Evolutionary conservation across 2,888 invertebrate genomes (phyloP).

Genomic region (Zygothrica quintamaculata): DNA sequence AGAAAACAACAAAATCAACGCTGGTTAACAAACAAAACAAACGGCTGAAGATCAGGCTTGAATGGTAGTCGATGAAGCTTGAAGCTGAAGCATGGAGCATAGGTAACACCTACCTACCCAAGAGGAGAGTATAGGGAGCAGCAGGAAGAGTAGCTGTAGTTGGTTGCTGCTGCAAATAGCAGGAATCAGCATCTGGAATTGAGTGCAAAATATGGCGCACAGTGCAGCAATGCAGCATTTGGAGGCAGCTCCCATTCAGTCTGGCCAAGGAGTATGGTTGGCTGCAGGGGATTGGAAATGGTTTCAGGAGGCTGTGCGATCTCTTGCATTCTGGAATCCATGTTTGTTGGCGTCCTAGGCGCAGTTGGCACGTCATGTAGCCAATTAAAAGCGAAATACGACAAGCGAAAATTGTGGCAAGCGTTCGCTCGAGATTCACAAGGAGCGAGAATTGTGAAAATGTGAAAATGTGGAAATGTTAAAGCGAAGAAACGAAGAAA

Average conservation of each 20-base stretch:
- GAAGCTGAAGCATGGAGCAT: not conserved
- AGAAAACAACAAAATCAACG: conserved; percentile 45
- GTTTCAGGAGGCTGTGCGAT: conserved; percentile 18
- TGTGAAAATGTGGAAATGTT: too few species aligned
- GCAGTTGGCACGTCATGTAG: conserved; percentile 78
- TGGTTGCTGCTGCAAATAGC: conserved; percentile 9
- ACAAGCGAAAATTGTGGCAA: conserved; percentile 68
- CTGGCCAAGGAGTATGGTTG: too few species aligned
- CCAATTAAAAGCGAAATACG: conserved; percentile 81
- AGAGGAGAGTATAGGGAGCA: not conserved
- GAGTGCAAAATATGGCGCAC: conserved; percentile 78
- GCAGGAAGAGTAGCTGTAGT: conserved; percentile 26
- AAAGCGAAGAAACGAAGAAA: conserved; percentile 16
- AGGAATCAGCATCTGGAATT: conserved; percentile 62
- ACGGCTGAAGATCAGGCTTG: conserved; percentile 48
- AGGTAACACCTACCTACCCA: not conserved
- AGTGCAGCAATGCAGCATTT: not conserved
- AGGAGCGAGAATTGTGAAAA: conserved; percentile 1
- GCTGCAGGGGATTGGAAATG: not conserved
- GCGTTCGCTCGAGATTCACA: conserved; percentile 49
- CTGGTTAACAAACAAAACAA: conserved; percentile 64
- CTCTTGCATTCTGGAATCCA: conserved; percentile 69
- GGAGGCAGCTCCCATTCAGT: conserved; percentile 15
- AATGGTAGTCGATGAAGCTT: conserved; percentile 37
- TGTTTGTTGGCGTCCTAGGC: conserved; percentile 68